Evolutionary conservation across 2,888 invertebrate genomes (phyloP).

Genomic region (Eulithis testata): DNA sequence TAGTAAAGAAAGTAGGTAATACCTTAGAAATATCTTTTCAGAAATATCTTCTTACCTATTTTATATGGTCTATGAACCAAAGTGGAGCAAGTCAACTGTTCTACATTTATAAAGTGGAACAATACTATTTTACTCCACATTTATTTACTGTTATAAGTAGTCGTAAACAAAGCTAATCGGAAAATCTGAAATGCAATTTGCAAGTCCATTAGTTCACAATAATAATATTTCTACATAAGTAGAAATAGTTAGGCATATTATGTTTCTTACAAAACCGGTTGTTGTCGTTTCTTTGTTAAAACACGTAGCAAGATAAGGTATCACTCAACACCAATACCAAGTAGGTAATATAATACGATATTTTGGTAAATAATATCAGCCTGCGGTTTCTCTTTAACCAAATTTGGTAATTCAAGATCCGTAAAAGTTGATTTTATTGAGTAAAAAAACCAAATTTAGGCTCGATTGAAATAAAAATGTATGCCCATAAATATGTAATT

Average conservation of each 20-base stretch:
- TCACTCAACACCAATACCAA: no score
- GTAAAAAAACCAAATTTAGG: background rate
- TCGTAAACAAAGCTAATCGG: constrained; percentile 6
- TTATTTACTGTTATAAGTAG: background rate
- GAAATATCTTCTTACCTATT: no score
- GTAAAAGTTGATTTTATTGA: constrained; percentile 1
- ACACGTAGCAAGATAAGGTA: background rate
- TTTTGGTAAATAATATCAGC: constrained; percentile 4
- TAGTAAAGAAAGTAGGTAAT: no score
- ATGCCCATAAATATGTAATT: background rate
- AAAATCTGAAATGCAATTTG: constrained; percentile 13
- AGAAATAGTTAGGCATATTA: background rate
- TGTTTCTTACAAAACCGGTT: constrained; percentile 5
- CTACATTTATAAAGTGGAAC: no score
- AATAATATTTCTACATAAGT: constrained; percentile 11
- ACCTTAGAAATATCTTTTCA: no score
- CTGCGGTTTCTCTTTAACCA: constrained; percentile 16
- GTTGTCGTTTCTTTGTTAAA: background rate
- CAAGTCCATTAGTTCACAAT: constrained; percentile 12
- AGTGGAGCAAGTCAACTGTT: no score
- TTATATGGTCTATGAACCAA: no score
- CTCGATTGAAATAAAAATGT: background rate
- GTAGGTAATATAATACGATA: background rate
- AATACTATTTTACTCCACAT: background rate
- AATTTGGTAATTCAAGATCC: constrained; percentile 14